Conservation (phyloP, 1,140 invertebrate genomes). For the Drosophila paulistorum region DNA sequence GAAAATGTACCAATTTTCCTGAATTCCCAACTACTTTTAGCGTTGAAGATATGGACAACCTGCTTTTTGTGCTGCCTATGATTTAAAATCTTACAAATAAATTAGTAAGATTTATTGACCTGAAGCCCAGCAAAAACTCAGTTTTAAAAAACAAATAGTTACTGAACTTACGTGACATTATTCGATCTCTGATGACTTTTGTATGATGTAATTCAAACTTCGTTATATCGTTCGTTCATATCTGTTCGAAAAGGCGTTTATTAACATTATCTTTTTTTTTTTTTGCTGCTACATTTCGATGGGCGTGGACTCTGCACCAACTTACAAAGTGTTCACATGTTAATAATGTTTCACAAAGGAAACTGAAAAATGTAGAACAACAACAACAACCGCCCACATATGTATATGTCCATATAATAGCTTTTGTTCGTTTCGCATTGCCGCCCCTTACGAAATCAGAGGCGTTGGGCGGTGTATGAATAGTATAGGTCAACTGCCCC, state of each 20-base stretch:
- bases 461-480: background rate
- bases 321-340: conserved; percentile 8
- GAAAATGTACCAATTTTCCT: too few species aligned
- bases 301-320: conserved; percentile 1
- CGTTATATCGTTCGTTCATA: background rate
- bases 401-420: background rate
- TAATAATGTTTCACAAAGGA: conserved; percentile 2
- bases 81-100: too few species aligned
- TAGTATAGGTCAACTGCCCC: conserved; percentile 40
- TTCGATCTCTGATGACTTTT: too few species aligned
- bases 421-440: conserved; percentile 19
- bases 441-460: conserved; percentile 11
- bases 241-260: background rate
- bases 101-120: too few species aligned
- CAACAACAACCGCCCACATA: conserved; percentile 2
- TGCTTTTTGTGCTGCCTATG: too few species aligned
- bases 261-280: background rate
- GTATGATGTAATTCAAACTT: background rate
- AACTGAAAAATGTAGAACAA: background rate
- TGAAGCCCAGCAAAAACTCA: too few species aligned
- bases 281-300: background rate
- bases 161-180: too few species aligned
- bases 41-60: too few species aligned
- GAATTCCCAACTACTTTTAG: too few species aligned
- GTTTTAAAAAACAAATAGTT: too few species aligned